phyloP scores from a whole-genome alignment of 2,888 invertebrate genomes.

The Hyppa rectilinea region DNA sequence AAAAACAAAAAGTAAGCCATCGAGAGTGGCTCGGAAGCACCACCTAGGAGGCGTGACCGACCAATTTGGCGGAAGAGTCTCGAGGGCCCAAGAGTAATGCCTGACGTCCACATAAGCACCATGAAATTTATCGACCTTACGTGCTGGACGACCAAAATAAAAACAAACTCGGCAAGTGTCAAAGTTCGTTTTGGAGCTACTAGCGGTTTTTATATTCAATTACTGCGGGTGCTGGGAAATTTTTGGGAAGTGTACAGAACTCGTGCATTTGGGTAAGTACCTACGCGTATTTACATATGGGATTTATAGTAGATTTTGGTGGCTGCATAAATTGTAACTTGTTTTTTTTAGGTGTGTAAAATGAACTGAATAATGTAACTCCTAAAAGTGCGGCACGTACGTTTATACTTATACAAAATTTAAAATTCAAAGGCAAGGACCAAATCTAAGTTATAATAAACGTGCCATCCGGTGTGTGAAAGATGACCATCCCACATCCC shows the following conservation, averaged over 20 bases:
- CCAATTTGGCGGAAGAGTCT: constrained; percentile 81
- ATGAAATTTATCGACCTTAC: constrained; percentile 86
- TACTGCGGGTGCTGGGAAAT: constrained; percentile 57
- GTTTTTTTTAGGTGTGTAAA: constrained; percentile 4
- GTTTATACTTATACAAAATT: neutral
- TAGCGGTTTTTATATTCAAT: constrained; percentile 69
- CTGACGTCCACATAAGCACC: constrained; percentile 84
- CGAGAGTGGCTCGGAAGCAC: constrained; percentile 67
- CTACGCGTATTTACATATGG: constrained; percentile 52
- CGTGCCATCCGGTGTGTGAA: neutral
- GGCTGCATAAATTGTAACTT: constrained; percentile 1
- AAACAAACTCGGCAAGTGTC: constrained; percentile 82
- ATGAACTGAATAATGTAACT: neutral
- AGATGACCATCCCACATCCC: neutral
- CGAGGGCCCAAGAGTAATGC: constrained; percentile 79
- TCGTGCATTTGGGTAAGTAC: constrained; percentile 50
- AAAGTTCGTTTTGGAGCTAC: constrained; percentile 71
- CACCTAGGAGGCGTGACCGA: constrained; percentile 76
- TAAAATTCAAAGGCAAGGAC: no score
- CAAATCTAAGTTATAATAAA: neutral
- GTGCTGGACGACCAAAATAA: constrained; percentile 81
- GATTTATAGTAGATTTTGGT: constrained; percentile 37
- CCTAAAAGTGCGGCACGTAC: neutral
- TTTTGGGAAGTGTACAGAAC: constrained; percentile 56
- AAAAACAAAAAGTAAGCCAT: constrained; percentile 69